Base-by-base conservation (phyloP, 2,888 invertebrate species). In the Meteorus colon region DNA sequence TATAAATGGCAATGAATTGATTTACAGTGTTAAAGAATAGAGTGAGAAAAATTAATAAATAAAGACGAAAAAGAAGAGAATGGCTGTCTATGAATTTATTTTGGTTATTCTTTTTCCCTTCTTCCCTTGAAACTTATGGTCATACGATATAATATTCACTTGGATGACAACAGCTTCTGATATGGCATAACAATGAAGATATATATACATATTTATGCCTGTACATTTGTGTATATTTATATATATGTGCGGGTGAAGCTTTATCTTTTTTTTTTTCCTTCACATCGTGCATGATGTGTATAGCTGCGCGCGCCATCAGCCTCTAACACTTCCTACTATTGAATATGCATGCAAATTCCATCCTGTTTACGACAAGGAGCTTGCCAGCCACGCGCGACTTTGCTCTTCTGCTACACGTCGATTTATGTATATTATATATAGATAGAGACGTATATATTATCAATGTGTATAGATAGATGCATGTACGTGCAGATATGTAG, bases 291-390 rank as follows among this genome's bases (percentile, higher is more conserved):
- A 48, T 27, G 51, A 67, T 72, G 51, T 66, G 65, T 48, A 73
- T 51, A 76, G 41, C 37, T 55, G 27, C 62, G 27, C 55, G 73
- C 48, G 48, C 48, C 48, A 70, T 67, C 77, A 77, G 78, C 78
- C 75, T 78, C 79, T 77, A 78, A 79, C 81, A 81, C 81, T 80
- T 81, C 76, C 77, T 80, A 29, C 34, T 48, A 75, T 80, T 86
- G 85, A 86, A 86, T 86, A 85, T 86, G 85, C 84, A 86, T 86
- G 85, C 82, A 82, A 86, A 87, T 87, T 85, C 84, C 83, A 85
- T 85, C 83, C 86, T 86, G 86, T 86, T 86, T 87, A 85, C 85
- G 83, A 84, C 80, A 77, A 80, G 80, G 66, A 67, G 66, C 34
- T 73, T 73, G 76, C 75, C 79, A 70, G 73, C 76, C 78, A 73